Conservation (phyloP, 2,888 invertebrate genomes). For the Apamea anceps region DNA sequence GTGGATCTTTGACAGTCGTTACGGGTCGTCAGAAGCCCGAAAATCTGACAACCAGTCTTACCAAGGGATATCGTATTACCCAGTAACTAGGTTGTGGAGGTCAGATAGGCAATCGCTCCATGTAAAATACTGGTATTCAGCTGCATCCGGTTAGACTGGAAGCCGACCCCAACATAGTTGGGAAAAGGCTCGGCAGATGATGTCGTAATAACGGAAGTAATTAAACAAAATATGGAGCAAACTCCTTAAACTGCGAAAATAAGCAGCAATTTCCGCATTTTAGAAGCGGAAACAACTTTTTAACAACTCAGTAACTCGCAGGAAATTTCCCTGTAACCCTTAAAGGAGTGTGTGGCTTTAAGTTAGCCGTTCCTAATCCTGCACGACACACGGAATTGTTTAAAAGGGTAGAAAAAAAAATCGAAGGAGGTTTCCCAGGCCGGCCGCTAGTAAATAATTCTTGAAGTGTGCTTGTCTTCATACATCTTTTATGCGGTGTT, state of each 20-base stretch:
- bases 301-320: conserved; percentile 50
- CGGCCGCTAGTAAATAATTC: conserved; percentile 76
- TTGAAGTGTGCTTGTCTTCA: conserved; percentile 75
- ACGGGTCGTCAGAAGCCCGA: no score
- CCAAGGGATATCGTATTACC: no score
- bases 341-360: conserved; percentile 47
- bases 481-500: conserved; percentile 82
- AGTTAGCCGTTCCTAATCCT: conserved; percentile 50
- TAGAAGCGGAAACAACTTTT: conserved; percentile 50
- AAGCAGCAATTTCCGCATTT: conserved; percentile 44
- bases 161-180: no score
- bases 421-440: conserved; percentile 39
- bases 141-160: no score
- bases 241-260: conserved; percentile 52
- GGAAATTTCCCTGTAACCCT: conserved; percentile 45
- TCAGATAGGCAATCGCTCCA: no score
- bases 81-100: no score
- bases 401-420: conserved; percentile 62
- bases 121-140: no score
- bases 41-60: no score
- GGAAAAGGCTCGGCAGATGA: no score
- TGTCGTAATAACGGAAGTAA: conserved; percentile 20
- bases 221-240: conserved; percentile 50
- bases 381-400: conserved; percentile 60
- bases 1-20: no score